A percentile compares a stretch with the other conserved stretches of the same genome.
Evolutionary conservation across 1,140 invertebrate species (phyloP).

Genomic region (Argopecten irradians): DNA sequence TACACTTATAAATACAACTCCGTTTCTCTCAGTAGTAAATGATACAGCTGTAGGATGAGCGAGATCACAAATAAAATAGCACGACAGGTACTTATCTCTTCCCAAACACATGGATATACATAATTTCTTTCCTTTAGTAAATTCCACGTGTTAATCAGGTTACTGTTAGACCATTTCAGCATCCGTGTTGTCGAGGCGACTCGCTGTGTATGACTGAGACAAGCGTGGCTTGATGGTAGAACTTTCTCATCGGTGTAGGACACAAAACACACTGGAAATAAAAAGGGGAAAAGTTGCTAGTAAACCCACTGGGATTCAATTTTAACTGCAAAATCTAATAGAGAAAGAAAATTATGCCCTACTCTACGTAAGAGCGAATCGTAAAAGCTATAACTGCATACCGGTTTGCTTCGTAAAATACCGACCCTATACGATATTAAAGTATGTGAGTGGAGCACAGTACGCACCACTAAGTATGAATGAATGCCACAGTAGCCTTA

Average conservation of each 20-base stretch:
- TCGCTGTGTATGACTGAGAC: neutral
- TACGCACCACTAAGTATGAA: neutral
- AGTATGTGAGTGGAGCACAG: neutral
- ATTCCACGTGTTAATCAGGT: neutral
- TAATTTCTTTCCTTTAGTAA: neutral
- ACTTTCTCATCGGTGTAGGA: neutral
- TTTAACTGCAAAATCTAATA: neutral
- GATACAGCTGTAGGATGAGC: neutral
- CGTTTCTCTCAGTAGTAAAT: neutral
- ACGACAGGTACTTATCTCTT: conserved; percentile 9
- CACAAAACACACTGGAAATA: conserved; percentile 16
- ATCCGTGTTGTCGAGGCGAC: neutral
- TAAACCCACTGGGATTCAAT: neutral
- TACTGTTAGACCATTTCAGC: neutral
- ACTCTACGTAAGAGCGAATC: neutral
- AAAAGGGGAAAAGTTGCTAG: neutral
- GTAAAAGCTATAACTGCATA: neutral
- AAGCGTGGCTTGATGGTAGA: neutral
- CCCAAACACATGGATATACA: neutral
- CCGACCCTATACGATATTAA: conserved; percentile 22
- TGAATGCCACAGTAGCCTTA: neutral
- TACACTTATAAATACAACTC: conserved; percentile 10
- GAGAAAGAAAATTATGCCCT: neutral
- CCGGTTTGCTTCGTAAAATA: neutral
- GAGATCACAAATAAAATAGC: neutral